These are phyloP conservation scores for Dipodomys ordii DNA, from an alignment of 2,113 vertebrate species.

Conservation along the genomic window DNA sequence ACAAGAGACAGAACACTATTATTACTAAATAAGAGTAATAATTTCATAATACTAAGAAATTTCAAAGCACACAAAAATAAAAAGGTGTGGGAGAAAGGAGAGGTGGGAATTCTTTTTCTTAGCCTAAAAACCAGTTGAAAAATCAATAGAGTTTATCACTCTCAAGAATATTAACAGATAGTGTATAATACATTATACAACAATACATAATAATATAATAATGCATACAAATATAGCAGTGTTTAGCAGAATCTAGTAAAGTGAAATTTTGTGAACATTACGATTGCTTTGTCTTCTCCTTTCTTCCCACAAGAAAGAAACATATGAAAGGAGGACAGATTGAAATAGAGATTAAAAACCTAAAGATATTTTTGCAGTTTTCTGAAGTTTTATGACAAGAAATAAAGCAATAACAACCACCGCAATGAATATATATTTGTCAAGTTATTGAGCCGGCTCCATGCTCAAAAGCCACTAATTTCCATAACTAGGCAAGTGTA, in stretches of 20 bases:
- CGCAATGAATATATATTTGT: not conserved
- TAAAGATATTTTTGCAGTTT: conserved; percentile 34
- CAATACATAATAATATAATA: too few species aligned
- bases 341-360: not conserved
- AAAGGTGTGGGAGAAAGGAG: not conserved
- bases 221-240: not conserved
- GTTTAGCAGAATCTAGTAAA: not conserved
- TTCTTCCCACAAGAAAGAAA: not conserved
- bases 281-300: not conserved
- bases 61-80: not conserved
- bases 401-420: not conserved
- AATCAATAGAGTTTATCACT: not conserved
- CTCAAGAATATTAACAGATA: not conserved
- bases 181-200: not conserved
- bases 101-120: not conserved
- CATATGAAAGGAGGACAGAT: not conserved
- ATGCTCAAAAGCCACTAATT: not conserved
- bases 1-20: not conserved
- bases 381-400: conserved; percentile 51
- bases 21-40: too few species aligned
- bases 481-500: conserved; percentile 21
- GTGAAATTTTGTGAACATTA: not conserved
- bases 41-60: not conserved
- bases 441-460: conserved; percentile 3
- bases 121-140: not conserved